These are phyloP conservation scores for Radopholus similis DNA, from an alignment of 1,140 invertebrate genomes.

Conservation along the genomic window DNA sequence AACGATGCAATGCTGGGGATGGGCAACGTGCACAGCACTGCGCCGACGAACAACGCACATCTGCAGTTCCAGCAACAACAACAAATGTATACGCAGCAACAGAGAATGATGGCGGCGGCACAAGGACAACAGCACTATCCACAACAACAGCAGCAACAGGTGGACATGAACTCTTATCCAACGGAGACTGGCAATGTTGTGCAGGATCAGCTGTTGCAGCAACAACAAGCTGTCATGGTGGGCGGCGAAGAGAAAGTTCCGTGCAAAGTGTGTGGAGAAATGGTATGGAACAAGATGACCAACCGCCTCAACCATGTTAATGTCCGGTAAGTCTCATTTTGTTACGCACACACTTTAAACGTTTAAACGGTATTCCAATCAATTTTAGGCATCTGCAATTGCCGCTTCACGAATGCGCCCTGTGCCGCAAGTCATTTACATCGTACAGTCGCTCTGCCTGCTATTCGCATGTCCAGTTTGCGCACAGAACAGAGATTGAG, in stretches of 20 bases:
- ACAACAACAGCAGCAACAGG: background rate
- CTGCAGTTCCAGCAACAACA: no score
- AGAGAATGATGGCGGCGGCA: no score
- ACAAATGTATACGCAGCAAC: no score
- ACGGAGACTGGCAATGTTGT: background rate
- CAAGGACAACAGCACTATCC: background rate
- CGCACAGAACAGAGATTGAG: constrained; percentile 6
- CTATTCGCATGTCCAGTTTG: constrained; percentile 21
- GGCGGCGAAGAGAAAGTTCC: constrained; percentile 13
- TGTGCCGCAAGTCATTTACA: constrained; percentile 16
- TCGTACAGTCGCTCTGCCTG: constrained; percentile 20
- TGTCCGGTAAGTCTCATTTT: background rate
- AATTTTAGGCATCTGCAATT: constrained; percentile 21
- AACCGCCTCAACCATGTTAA: constrained; percentile 18
- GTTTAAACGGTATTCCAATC: background rate
- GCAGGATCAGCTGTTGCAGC: background rate
- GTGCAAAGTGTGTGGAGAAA: constrained; percentile 24
- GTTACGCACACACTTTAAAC: background rate
- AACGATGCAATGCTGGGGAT: no score
- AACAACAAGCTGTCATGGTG: no score
- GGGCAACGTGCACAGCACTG: no score
- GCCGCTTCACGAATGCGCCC: constrained; percentile 13
- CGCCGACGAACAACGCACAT: no score
- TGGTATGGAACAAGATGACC: constrained; percentile 3
- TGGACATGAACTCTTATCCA: background rate